These are phyloP conservation scores for Dynastes maya DNA, from an alignment of 2,888 invertebrate genomes.

Conservation along the genomic window DNA sequence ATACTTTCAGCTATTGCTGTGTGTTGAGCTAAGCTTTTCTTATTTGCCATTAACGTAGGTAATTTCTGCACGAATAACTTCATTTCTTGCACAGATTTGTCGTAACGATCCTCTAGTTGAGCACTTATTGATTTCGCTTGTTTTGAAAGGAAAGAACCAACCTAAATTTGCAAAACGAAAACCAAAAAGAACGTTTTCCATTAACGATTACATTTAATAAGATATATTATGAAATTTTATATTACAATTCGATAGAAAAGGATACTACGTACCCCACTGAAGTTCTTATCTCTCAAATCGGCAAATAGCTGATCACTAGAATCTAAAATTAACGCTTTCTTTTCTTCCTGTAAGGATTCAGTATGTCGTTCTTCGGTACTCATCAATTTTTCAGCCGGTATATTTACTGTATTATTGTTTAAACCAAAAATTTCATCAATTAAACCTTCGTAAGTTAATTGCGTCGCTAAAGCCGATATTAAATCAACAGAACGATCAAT, in stretches of 20 bases:
- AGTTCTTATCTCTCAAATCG: slow-evolving; percentile 93
- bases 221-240: not conserved
- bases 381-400: slow-evolving; percentile 90
- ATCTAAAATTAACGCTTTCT: slow-evolving; percentile 86
- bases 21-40: slow-evolving; percentile 89
- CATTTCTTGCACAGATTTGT: slow-evolving; percentile 95
- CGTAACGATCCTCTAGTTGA: slow-evolving; percentile 89
- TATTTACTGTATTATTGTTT: slow-evolving; percentile 83
- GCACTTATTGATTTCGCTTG: slow-evolving; percentile 90
- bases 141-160: slow-evolving; percentile 87
- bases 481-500: slow-evolving; percentile 94
- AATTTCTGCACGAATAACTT: slow-evolving; percentile 93
- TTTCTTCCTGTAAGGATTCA: slow-evolving; percentile 76
- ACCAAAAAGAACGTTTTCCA: too few species aligned
- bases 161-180: slow-evolving; percentile 67
- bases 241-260: not conserved
- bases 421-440: slow-evolving; percentile 97
- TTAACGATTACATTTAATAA: not conserved
- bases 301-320: slow-evolving; percentile 91
- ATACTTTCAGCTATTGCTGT: slow-evolving; percentile 95
- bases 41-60: slow-evolving; percentile 89
- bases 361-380: slow-evolving; percentile 77
- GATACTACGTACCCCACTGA: slow-evolving; percentile 78
- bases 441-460: slow-evolving; percentile 97
- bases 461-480: slow-evolving; percentile 92